Evolutionary conservation across 1,140 invertebrate genomes (phyloP).

Genomic region (Sarcophaga peregrina): DNA sequence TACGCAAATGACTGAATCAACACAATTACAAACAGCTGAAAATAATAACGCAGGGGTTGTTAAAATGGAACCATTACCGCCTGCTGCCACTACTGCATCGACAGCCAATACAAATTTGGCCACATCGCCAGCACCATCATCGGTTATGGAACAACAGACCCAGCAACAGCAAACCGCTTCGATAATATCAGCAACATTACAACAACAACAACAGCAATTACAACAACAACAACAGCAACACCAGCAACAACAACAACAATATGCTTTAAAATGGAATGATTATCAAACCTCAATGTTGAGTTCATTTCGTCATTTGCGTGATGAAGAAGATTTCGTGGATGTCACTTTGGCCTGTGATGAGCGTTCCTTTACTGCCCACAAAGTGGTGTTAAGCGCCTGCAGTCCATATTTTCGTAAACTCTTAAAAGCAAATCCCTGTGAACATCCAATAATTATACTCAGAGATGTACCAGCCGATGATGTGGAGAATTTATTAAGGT

Average conservation of each 20-base stretch:
- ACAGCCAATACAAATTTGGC: slow-evolving; percentile 52
- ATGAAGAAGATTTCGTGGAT: slow-evolving; percentile 90
- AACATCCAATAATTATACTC: slow-evolving; percentile 92
- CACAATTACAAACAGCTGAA: slow-evolving; percentile 64
- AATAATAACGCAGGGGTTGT: slow-evolving; percentile 65
- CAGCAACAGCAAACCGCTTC: slow-evolving; percentile 41
- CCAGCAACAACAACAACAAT: slow-evolving; percentile 78
- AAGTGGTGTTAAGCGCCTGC: slow-evolving; percentile 90
- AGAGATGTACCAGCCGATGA: slow-evolving; percentile 88
- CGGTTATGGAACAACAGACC: slow-evolving; percentile 42
- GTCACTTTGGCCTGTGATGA: slow-evolving; percentile 92
- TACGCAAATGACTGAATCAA: slow-evolving; percentile 65
- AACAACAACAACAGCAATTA: slow-evolving; percentile 74
- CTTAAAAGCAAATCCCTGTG: slow-evolving; percentile 92
- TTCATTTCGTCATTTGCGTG: slow-evolving; percentile 85
- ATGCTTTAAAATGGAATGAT: slow-evolving; percentile 93
- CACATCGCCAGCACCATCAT: slow-evolving; percentile 44
- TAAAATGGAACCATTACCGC: slow-evolving; percentile 65
- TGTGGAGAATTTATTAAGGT: slow-evolving; percentile 89
- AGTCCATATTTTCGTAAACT: slow-evolving; percentile 91
- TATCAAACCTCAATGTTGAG: slow-evolving; percentile 90
- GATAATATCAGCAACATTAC: slow-evolving; percentile 54
- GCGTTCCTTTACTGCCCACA: slow-evolving; percentile 88
- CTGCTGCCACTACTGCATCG: slow-evolving; percentile 49
- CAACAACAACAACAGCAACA: slow-evolving; percentile 66